These are phyloP conservation scores for Sisor rabdophorus DNA, from an alignment of 2,113 vertebrate species.

Conservation along the genomic window DNA sequence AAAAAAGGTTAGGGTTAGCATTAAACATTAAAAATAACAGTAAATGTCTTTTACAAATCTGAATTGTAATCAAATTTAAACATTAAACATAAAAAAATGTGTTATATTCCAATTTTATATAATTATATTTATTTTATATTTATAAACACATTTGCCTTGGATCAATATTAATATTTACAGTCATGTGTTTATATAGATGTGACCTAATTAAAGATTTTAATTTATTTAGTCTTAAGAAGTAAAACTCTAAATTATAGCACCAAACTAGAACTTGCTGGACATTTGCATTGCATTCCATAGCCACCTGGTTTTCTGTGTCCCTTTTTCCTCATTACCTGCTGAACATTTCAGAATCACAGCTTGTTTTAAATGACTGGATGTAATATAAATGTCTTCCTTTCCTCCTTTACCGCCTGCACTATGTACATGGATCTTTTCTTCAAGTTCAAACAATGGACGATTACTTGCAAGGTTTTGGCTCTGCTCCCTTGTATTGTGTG, in stretches of 20 bases:
- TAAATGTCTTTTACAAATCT: not conserved
- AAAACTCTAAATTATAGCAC: not conserved
- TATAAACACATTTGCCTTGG: no score
- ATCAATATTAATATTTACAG: not conserved
- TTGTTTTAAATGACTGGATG: not conserved
- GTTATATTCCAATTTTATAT: not conserved
- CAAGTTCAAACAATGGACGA: constrained; percentile 47
- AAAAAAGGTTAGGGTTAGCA: no score
- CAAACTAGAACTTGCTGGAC: not conserved
- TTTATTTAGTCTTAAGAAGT: no score
- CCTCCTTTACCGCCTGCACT: constrained; percentile 40
- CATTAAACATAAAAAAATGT: not conserved
- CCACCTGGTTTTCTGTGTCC: not conserved
- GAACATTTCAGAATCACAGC: not conserved
- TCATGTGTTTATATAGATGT: not conserved
- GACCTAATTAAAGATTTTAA: no score
- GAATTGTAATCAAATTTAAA: not conserved
- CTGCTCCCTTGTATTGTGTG: constrained; percentile 39
- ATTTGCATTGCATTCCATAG: not conserved
- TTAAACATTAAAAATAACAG: no score
- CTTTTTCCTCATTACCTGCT: not conserved
- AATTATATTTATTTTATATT: no score
- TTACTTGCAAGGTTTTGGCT: constrained; percentile 46
- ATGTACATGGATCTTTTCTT: constrained; percentile 37
- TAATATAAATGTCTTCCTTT: constrained; percentile 45